phyloP scores from a whole-genome alignment of 2,888 invertebrate species.

The Xestia xanthographa region DNA sequence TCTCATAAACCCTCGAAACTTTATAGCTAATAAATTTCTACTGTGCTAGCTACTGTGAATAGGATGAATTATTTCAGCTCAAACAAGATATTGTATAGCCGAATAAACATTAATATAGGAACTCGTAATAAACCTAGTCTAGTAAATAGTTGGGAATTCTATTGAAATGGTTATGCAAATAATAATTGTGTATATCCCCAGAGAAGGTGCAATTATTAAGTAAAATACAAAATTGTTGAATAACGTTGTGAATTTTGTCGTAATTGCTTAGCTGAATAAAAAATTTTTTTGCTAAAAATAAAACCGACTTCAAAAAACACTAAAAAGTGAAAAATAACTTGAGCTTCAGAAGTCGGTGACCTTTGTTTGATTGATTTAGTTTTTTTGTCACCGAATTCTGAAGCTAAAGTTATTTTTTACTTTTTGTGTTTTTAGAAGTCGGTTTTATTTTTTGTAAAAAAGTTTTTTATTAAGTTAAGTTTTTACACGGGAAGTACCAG shows the following conservation, averaged over 20 bases:
- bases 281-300: no score
- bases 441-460: no score
- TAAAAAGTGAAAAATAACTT: no score
- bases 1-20: slow-evolving; percentile 22
- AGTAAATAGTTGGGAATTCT: slow-evolving; percentile 10
- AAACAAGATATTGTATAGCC: slow-evolving; percentile 18
- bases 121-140: not conserved
- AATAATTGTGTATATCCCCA: not conserved
- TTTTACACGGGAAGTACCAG: no score
- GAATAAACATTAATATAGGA: slow-evolving; percentile 4
- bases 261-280: no score
- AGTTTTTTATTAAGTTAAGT: no score
- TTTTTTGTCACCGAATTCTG: no score
- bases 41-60: not conserved
- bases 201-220: not conserved
- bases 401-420: no score
- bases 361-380: no score
- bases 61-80: slow-evolving; percentile 28
- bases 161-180: slow-evolving; percentile 12
- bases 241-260: not conserved
- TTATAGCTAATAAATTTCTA: slow-evolving; percentile 47
- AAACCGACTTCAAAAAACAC: no score
- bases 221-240: slow-evolving; percentile 18
- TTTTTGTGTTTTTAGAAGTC: no score
- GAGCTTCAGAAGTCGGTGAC: no score